A percentile compares a stretch with the other conserved stretches of the same genome.
These are phyloP conservation scores for Helobdella robusta DNA, from an alignment of 2,888 invertebrate genomes.

Conservation along the genomic window DNA sequence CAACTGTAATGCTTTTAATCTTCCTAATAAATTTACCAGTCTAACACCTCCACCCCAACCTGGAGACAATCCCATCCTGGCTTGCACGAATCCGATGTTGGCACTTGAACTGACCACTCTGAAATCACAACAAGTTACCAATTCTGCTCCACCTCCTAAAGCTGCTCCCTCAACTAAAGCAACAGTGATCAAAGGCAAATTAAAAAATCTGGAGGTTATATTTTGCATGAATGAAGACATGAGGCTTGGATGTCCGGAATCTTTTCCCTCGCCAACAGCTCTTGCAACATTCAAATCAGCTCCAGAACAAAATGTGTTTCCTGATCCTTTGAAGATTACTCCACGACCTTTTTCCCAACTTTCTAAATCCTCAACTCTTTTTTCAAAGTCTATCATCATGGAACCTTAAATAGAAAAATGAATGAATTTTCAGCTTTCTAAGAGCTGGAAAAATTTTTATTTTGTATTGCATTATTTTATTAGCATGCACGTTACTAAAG, in stretches of 20 bases:
- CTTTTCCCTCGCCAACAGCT: conserved; percentile 40
- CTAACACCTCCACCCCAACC: conserved; percentile 54
- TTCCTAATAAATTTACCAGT: conserved; percentile 49
- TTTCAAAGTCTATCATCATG: conserved; percentile 54
- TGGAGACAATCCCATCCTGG: conserved; percentile 51
- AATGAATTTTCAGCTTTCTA: no score
- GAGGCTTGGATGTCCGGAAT: conserved; percentile 42
- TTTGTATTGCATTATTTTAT: no score
- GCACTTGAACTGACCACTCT: conserved; percentile 48
- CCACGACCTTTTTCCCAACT: conserved; percentile 51
- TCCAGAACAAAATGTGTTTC: conserved; percentile 54
- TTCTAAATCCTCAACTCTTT: conserved; percentile 49
- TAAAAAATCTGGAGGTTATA: conserved; percentile 46
- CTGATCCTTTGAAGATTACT: conserved; percentile 50
- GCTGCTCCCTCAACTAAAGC: conserved; percentile 53
- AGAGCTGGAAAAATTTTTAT: no score
- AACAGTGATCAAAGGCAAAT: conserved; percentile 52
- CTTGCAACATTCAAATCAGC: conserved; percentile 48
- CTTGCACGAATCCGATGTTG: conserved; percentile 52
- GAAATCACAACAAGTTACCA: conserved; percentile 53
- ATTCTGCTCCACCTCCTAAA: conserved; percentile 55
- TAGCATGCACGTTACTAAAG: no score
- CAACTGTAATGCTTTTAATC: conserved; percentile 49
- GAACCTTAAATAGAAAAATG: conserved; percentile 45
- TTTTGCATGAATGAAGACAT: conserved; percentile 53